Percentiles rank a stretch among this genome's conserved stretches.
phyloP scores from a whole-genome alignment of 2,797 vertebrate genomes.

The Intellagama lesueurii region DNA sequence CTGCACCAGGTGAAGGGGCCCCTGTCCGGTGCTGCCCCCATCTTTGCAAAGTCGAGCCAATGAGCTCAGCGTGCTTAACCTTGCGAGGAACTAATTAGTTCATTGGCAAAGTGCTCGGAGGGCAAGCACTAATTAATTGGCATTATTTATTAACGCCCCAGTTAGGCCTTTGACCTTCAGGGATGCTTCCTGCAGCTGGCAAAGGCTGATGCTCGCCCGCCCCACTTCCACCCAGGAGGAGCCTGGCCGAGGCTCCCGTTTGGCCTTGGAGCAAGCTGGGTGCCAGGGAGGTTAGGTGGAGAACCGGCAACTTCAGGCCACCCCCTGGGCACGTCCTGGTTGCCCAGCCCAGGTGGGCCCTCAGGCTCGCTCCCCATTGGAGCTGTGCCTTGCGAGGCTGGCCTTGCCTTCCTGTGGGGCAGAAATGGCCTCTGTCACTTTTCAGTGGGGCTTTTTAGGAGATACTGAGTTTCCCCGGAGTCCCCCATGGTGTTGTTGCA shows the following conservation, averaged over 20 bases:
- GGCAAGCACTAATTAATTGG: not conserved
- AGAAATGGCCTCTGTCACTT: no score
- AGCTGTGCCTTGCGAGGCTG: not conserved
- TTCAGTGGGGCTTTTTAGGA: no score
- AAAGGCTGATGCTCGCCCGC: not conserved
- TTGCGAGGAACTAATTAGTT: constrained; percentile 21
- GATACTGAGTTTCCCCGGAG: no score
- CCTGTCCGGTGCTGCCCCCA: not conserved
- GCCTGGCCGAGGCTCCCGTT: no score
- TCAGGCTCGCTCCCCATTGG: accelerated
- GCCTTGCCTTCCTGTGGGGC: not conserved
- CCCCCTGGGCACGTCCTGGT: not conserved
- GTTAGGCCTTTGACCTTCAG: constrained; percentile 14
- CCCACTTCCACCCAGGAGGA: no score
- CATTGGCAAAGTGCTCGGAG: constrained; percentile 18
- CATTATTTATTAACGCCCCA: constrained; percentile 24
- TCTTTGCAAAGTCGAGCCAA: not conserved
- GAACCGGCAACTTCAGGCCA: not conserved
- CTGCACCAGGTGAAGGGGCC: not conserved
- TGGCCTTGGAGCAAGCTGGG: not conserved
- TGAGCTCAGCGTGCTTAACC: constrained; percentile 28
- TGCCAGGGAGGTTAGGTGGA: not conserved
- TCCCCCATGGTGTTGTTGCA: no score
- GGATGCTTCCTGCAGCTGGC: not conserved
- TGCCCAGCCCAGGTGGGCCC: constrained; percentile 3